These are phyloP conservation scores for Tetragonula carbonaria DNA, from an alignment of 2,888 invertebrate species.

Conservation along the genomic window DNA sequence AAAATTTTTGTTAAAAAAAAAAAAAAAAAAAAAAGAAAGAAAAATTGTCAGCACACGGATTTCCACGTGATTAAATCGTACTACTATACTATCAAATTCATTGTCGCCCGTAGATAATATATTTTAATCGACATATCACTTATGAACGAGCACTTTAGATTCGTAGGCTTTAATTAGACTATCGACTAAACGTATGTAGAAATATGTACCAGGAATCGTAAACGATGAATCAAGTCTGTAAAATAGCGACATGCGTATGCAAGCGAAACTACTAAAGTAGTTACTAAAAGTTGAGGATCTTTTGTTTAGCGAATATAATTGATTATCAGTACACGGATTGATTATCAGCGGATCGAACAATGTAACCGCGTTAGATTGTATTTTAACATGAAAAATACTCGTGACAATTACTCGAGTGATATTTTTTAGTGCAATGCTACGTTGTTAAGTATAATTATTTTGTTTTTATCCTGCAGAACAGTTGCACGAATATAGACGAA, in stretches of 20 bases:
- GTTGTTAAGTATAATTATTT: conserved; percentile 22
- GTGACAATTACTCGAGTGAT: conserved; percentile 4
- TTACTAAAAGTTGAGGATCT: conserved; percentile 35
- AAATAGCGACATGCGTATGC: conserved; percentile 24
- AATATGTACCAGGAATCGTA: conserved; percentile 40
- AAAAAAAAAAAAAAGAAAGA: too few relatives aligned
- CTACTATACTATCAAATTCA: conserved; percentile 59
- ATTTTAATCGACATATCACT: conserved; percentile 78
- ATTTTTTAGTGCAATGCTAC: conserved; percentile 47
- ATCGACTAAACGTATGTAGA: conserved; percentile 57
- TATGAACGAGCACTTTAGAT: conserved; percentile 71
- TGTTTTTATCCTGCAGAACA: conserved; percentile 11
- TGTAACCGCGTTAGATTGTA: background rate
- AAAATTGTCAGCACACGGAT: conserved; percentile 44
- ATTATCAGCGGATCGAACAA: conserved; percentile 63
- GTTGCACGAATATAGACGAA: conserved; percentile 4
- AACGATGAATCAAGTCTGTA: conserved; percentile 29
- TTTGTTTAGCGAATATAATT: conserved; percentile 34
- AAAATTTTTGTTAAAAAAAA: conserved; percentile 10
- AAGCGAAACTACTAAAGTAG: conserved; percentile 38
- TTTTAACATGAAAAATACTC: conserved; percentile 37
- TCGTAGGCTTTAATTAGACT: conserved; percentile 66
- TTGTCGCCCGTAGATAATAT: conserved; percentile 64
- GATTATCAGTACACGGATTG: conserved; percentile 34
- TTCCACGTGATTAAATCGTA: conserved; percentile 47